phyloP scores from a whole-genome alignment of 1,140 invertebrate species.

The Dendrolimus punctatus region DNA sequence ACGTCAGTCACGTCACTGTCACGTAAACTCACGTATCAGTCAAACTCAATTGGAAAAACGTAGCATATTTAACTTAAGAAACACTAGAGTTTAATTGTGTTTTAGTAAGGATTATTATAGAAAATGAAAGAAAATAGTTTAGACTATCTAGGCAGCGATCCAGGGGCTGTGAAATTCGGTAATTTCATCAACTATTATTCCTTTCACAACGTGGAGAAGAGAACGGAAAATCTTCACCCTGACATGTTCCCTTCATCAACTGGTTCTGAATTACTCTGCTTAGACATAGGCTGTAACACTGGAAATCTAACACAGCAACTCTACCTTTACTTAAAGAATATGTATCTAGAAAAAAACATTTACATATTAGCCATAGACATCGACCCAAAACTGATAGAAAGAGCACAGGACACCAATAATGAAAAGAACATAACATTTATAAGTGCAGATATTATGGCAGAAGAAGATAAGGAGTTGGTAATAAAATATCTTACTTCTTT shows the following conservation, averaged over 20 bases:
- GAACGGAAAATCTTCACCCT: conserved; percentile 76
- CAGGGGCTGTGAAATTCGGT: conserved; percentile 82
- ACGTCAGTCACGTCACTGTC: too few relatives aligned
- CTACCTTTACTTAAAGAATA: conserved; percentile 68
- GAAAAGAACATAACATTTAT: conserved; percentile 69
- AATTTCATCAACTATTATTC: conserved; percentile 92
- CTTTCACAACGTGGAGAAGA: conserved; percentile 80
- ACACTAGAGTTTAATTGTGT: not conserved
- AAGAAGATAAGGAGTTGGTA: conserved; percentile 49
- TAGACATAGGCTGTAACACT: conserved; percentile 88
- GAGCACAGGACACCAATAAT: conserved; percentile 73
- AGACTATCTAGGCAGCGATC: conserved; percentile 71
- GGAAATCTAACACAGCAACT: conserved; percentile 79
- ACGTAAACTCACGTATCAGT: too few relatives aligned
- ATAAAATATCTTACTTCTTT: conserved; percentile 56
- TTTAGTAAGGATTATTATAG: not conserved
- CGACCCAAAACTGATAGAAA: conserved; percentile 78
- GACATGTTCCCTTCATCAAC: conserved; percentile 71
- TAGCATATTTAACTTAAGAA: too few relatives aligned
- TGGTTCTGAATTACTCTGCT: conserved; percentile 62
- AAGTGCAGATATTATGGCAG: conserved; percentile 75
- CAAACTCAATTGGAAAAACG: too few relatives aligned
- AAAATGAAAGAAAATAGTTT: conserved; percentile 28
- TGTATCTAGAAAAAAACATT: conserved; percentile 54
- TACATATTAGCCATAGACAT: conserved; percentile 82